A percentile compares a stretch with the other conserved stretches of the same genome.
Conservation (phyloP, 2,113 vertebrate species). For the Mesocricetus auratus region DNA sequence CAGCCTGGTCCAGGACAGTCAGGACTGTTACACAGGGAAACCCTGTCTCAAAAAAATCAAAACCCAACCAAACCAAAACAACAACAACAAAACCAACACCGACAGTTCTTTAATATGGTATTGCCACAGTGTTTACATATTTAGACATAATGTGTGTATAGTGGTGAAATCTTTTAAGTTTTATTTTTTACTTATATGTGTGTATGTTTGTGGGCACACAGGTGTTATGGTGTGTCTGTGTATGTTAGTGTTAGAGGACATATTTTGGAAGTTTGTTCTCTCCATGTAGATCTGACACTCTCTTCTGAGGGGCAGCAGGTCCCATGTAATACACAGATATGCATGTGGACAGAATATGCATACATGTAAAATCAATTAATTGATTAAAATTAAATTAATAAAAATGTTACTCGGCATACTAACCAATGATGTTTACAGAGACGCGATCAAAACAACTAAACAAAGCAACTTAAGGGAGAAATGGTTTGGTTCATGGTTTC, state of each 20-base stretch:
- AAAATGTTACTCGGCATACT: not conserved
- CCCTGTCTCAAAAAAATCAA: too few species aligned
- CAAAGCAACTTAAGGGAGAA: not conserved
- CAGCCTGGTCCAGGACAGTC: too few species aligned
- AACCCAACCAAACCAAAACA: too few species aligned
- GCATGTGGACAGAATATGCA: not conserved
- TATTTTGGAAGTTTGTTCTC: not conserved
- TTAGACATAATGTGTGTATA: not conserved
- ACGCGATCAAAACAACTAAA: too few species aligned
- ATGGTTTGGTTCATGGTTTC: not conserved
- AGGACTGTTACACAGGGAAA: too few species aligned
- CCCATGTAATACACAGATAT: not conserved
- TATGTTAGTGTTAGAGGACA: not conserved
- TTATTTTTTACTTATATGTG: not conserved
- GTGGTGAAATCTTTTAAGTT: not conserved
- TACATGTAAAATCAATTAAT: not conserved
- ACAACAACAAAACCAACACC: not conserved
- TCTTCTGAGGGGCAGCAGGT: not conserved
- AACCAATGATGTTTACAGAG: not conserved
- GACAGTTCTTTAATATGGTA: not conserved
- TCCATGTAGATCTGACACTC: not conserved
- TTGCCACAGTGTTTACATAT: not conserved
- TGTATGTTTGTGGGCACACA: not conserved
- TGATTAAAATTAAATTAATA: not conserved
- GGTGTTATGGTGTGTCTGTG: not conserved